phyloP scores from a whole-genome alignment of 2,797 vertebrate genomes.

The Odontamblyopus lacepedii region DNA sequence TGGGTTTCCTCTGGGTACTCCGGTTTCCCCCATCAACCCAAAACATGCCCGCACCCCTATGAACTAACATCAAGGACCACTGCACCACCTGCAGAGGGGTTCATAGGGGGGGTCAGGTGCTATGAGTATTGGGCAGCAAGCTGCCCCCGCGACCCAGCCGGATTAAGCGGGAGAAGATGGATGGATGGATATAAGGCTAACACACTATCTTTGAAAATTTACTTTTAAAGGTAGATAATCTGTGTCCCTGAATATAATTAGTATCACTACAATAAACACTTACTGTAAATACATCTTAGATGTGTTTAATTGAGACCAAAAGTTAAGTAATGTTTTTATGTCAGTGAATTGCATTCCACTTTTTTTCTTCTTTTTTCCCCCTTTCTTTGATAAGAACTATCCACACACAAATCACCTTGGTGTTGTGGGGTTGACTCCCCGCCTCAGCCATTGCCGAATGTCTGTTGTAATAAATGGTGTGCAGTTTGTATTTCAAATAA shows the following conservation, averaged over 20 bases:
- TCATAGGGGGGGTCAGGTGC: no score
- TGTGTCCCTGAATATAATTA: conserved; percentile 11
- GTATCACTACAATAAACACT: neutral
- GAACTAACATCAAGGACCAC: no score
- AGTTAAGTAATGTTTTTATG: conserved; percentile 12
- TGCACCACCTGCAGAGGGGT: no score
- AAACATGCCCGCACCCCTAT: no score
- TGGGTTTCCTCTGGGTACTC: no score
- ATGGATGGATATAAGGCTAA: no score
- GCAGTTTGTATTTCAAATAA: neutral
- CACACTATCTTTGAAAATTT: conserved; percentile 19
- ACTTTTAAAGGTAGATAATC: conserved; percentile 26
- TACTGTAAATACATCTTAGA: conserved; percentile 25
- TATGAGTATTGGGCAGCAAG: no score
- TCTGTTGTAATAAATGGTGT: no score
- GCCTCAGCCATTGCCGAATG: neutral
- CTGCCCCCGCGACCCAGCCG: no score
- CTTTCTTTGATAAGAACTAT: no score
- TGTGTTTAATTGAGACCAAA: conserved; percentile 33
- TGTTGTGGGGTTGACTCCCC: neutral
- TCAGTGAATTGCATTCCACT: neutral
- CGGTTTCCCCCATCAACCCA: no score
- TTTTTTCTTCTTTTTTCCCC: neutral
- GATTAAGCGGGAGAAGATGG: no score
- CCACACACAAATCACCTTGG: neutral